Percentiles rank a stretch among this genome's conserved stretches.
Evolutionary conservation across 2,888 invertebrate genomes (phyloP).

Genomic region (Drosophila neonasuta): DNA sequence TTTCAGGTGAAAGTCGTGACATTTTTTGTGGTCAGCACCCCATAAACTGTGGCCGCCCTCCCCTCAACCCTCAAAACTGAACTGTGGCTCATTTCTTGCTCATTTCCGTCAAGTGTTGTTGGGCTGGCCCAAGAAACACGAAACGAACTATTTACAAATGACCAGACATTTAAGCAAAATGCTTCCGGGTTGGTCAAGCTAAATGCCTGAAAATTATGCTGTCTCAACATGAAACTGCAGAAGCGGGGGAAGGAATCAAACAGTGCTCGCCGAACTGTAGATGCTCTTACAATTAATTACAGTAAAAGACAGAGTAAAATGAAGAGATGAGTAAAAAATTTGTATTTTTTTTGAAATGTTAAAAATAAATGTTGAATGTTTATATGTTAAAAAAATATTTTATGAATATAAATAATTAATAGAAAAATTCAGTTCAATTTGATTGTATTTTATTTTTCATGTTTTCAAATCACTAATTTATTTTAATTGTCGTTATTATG

Average conservation of each 20-base stretch:
- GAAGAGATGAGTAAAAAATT: background rate
- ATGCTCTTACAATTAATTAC: constrained; percentile 37
- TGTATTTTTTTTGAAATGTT: too few relatives aligned
- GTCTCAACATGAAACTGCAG: constrained; percentile 64
- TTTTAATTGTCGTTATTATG: too few relatives aligned
- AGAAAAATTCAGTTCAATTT: too few relatives aligned
- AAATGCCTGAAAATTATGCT: constrained; percentile 75
- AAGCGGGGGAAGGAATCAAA: background rate
- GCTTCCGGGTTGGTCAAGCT: constrained; percentile 68
- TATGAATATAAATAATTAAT: too few relatives aligned
- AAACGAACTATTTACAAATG: constrained; percentile 76
- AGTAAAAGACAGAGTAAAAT: background rate
- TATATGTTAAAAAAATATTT: too few relatives aligned
- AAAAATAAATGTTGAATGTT: too few relatives aligned
- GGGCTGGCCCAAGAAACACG: constrained; percentile 61
- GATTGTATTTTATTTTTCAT: too few relatives aligned
- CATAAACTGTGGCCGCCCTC: constrained; percentile 6
- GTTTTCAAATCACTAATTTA: too few relatives aligned
- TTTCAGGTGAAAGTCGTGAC: constrained; percentile 72
- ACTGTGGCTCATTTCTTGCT: constrained; percentile 67
- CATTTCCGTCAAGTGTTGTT: constrained; percentile 71
- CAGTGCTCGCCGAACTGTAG: constrained; percentile 4
- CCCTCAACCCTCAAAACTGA: constrained; percentile 11
- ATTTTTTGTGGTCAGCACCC: constrained; percentile 60
- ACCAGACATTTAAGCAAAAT: constrained; percentile 76